Conservation (phyloP, 2,797 vertebrate species). For the Graptemys geographica region DNA sequence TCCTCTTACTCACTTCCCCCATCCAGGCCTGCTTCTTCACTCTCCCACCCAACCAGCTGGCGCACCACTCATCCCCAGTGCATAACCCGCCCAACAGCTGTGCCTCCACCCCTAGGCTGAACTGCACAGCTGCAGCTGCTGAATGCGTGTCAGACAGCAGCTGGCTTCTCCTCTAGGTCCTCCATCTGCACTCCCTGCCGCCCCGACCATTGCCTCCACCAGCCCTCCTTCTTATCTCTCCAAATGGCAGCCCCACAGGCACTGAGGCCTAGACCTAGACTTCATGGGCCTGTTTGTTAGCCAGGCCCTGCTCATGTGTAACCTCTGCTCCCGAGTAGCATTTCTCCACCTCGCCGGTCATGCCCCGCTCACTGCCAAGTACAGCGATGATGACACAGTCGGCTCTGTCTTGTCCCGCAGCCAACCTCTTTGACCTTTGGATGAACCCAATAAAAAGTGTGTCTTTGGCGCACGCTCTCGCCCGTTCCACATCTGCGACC, state of each 20-base stretch:
- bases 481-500: conserved; percentile 62
- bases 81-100: accelerated
- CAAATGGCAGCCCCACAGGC: neutral
- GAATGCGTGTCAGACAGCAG: accelerated
- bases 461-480: conserved; percentile 30
- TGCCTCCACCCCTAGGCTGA: accelerated
- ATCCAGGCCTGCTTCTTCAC: neutral
- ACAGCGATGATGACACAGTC: conserved; percentile 68
- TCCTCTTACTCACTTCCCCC: accelerated
- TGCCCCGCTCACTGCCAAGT: conserved; percentile 47
- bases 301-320: accelerated
- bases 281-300: neutral
- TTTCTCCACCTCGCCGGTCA: conserved; percentile 8
- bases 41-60: neutral
- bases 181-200: too few species aligned
- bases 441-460: conserved; percentile 66
- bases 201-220: neutral
- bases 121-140: accelerated
- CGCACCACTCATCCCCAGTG: accelerated
- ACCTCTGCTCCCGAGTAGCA: accelerated
- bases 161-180: accelerated
- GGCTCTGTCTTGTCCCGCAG: conserved; percentile 61
- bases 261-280: accelerated
- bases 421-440: conserved; percentile 80
- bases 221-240: neutral